These are phyloP conservation scores for Pipistrellus pipistrellus DNA, from an alignment of 2,797 vertebrate genomes.

Conservation along the genomic window DNA sequence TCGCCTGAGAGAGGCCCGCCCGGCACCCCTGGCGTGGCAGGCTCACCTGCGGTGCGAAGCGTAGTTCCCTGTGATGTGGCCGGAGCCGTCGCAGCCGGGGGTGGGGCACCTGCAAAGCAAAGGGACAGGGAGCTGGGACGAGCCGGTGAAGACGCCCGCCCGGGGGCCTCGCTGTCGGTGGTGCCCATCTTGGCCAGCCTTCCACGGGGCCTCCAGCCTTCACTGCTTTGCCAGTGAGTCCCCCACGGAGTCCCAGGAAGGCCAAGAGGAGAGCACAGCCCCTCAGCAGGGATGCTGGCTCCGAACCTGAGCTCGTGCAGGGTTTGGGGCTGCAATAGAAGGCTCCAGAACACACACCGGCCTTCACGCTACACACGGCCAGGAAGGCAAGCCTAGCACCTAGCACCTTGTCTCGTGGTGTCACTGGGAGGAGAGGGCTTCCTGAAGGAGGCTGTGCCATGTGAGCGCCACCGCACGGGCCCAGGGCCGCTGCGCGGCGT, in stretches of 20 bases:
- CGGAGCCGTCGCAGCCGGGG: constrained; percentile 97
- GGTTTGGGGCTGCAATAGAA: not conserved
- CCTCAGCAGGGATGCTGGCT: not conserved
- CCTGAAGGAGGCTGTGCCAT: fast-evolving
- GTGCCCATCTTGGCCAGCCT: too few species aligned
- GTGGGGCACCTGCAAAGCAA: constrained; percentile 95
- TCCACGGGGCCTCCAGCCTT: not conserved
- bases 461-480: fast-evolving
- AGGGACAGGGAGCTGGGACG: constrained; percentile 71
- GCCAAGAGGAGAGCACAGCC: not conserved
- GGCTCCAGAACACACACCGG: not conserved
- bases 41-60: constrained; percentile 97
- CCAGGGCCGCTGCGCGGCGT: too few species aligned
- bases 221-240: not conserved
- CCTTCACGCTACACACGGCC: not conserved
- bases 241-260: not conserved
- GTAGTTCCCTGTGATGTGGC: constrained; percentile 99
- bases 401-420: not conserved
- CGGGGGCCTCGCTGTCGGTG: not conserved
- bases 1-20: not conserved
- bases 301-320: not conserved
- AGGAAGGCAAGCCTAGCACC: not conserved
- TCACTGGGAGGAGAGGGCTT: not conserved
- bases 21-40: fast-evolving
- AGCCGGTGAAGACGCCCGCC: not conserved